Conservation (phyloP, 2,113 vertebrate species). For the Microcebus tavaratra region DNA sequence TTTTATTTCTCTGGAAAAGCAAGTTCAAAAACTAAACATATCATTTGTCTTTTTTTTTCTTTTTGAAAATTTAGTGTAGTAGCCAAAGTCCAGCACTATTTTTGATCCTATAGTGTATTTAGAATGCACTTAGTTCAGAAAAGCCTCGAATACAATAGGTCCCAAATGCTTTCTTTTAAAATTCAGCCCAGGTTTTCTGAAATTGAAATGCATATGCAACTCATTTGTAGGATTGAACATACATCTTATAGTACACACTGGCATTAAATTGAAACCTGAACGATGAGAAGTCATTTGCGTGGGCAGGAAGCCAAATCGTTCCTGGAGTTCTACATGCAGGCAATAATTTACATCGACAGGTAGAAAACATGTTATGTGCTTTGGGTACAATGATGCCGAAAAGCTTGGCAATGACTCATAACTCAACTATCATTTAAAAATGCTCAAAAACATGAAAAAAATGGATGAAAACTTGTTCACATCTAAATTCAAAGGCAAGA, state of each 20-base stretch:
- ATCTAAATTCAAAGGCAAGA: slow-evolving; percentile 37
- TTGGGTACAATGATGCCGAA: slow-evolving; percentile 40
- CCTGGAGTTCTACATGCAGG: slow-evolving; percentile 62
- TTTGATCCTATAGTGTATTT: not conserved
- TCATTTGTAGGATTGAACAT: slow-evolving; percentile 68
- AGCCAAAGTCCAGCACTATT: slow-evolving; percentile 7
- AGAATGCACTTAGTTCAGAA: slow-evolving; percentile 48
- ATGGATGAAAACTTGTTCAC: slow-evolving; percentile 48
- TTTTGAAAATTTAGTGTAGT: not conserved
- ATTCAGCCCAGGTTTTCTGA: slow-evolving; percentile 73
- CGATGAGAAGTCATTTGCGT: slow-evolving; percentile 66
- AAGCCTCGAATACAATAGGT: slow-evolving; percentile 42
- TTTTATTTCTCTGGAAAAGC: slow-evolving; percentile 6
- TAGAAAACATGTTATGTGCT: slow-evolving; percentile 72
- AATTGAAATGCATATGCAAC: slow-evolving; percentile 76
- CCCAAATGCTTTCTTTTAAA: slow-evolving; percentile 70
- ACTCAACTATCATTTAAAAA: slow-evolving; percentile 56
- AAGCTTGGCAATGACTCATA: slow-evolving; percentile 51
- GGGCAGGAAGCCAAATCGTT: slow-evolving; percentile 65
- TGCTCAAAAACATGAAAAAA: slow-evolving; percentile 43
- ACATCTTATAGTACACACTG: slow-evolving; percentile 70
- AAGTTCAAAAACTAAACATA: slow-evolving; percentile 2
- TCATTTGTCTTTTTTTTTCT: not conserved
- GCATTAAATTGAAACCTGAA: slow-evolving; percentile 68
- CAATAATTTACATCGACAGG: slow-evolving; percentile 74